Conservation (phyloP, 1,140 invertebrate genomes). For the Popillia japonica region DNA sequence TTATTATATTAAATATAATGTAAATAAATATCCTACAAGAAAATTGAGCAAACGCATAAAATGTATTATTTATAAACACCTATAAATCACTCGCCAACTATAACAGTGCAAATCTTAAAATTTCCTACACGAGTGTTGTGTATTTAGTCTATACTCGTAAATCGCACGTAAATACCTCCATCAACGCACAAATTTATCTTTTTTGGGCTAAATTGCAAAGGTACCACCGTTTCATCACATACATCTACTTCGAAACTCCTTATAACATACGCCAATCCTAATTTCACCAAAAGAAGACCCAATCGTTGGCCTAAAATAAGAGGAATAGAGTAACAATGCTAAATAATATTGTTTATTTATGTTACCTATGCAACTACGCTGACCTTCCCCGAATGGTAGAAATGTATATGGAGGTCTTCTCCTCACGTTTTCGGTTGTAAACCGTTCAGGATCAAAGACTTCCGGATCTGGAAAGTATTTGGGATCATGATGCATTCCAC, state of each 20-base stretch:
- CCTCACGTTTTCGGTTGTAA: constrained; percentile 45
- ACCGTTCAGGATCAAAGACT: constrained; percentile 66
- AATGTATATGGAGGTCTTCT: constrained; percentile 60
- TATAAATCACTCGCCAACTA: too few species aligned
- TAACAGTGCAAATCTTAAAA: too few species aligned
- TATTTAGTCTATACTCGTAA: not conserved
- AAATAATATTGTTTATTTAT: not conserved
- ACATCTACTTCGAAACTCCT: not conserved
- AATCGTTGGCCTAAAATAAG: not conserved
- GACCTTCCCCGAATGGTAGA: constrained; percentile 81
- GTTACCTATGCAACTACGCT: constrained; percentile 78
- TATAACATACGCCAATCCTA: not conserved
- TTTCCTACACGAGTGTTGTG: too few species aligned
- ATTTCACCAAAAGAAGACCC: not conserved
- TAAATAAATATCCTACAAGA: too few species aligned
- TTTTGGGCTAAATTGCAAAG: not conserved
- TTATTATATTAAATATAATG: too few species aligned
- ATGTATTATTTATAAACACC: too few species aligned
- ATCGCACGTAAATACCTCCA: not conserved
- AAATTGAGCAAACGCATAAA: too few species aligned
- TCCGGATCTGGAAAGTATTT: constrained; percentile 66
- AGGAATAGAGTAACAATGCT: not conserved
- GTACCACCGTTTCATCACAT: not conserved
- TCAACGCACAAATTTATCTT: not conserved
- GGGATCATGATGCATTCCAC: constrained; percentile 59